Evolutionary conservation across 2,113 vertebrate species (phyloP), one percentile per base, ranked within the genome.

Genomic region (Paraplagusia blochii): DNA sequence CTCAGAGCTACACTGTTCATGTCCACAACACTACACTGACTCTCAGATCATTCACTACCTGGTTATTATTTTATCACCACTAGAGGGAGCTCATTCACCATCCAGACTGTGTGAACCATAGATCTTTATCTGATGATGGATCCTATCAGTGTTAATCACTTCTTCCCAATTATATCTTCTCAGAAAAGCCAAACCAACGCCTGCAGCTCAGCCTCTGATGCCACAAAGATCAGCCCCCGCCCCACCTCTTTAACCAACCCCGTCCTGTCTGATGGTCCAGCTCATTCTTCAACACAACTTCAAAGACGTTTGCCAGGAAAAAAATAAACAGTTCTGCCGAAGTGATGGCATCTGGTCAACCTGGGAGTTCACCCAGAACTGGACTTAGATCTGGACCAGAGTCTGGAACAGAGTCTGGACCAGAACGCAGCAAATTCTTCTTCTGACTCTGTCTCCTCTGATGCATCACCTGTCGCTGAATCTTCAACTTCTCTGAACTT

Each of bases 181-280:
- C 36, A 38, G 9, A 38, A 38, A 38, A 38, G 36, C 87, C 1
- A 87, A 87, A 81, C 81, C 79, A 8, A 54, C 79, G 43, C 60
- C 83, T 78, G 72, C 73, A 7, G 60, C 73, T 9, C 81, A 88
- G 51, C 83, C 82, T 53, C 81, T 88, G 49, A 67, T 90, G 85
- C 90, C 90, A 89, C 90, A 87, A 75, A 88, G 90, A 90, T 69
- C 88, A 6, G 87, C 89, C 44, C 90, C 90, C 1, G 64, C 82
- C 2, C 90, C 89, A 3, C 90, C 90, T 8, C 76, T 89, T 55
- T 90, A 91, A 72, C 82, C 63, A 61, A n/a, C n/a, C n/a, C n/a
- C n/a, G n/a, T n/a, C 10, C 14, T 10, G 11, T 29, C 6, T 29
- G 36, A 16, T 43, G 47, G 17, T 17, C 15, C 18, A 12, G 40